A percentile compares a stretch with the other conserved stretches of the same genome.
Evolutionary conservation across 2,888 invertebrate species (phyloP).

Genomic region (Pyrrhia umbra): DNA sequence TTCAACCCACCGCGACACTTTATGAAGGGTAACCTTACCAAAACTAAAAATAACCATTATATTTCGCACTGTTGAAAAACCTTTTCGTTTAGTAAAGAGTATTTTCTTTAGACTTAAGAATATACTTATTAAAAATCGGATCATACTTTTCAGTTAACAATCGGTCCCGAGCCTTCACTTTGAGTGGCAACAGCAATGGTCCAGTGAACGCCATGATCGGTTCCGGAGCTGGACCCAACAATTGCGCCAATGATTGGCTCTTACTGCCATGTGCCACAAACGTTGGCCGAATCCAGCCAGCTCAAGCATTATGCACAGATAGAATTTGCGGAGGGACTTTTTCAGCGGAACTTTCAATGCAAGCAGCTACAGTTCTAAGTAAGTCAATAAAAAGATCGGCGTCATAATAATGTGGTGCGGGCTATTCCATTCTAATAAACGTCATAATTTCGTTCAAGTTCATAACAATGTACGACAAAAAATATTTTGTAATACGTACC

Average conservation of each 20-base stretch:
- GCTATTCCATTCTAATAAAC: too few species aligned
- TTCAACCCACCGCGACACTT: too few species aligned
- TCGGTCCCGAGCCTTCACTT: conserved; percentile 93
- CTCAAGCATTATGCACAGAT: conserved; percentile 92
- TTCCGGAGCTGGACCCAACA: conserved; percentile 91
- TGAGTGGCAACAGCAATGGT: conserved; percentile 94
- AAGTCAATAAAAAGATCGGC: too few species aligned
- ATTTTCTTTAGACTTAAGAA: too few species aligned
- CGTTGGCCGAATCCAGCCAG: conserved; percentile 90
- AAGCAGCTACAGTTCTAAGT: conserved; percentile 93
- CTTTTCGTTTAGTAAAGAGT: too few species aligned
- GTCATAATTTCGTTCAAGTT: too few species aligned
- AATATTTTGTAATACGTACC: too few species aligned
- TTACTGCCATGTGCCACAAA: conserved; percentile 94
- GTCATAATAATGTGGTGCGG: too few species aligned
- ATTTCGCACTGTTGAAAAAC: too few species aligned
- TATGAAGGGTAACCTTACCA: too few species aligned
- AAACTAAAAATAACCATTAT: too few species aligned
- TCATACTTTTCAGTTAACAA: conserved; percentile 90
- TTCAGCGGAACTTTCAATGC: conserved; percentile 92
- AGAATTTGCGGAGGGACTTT: conserved; percentile 95
- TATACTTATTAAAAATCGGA: not conserved
- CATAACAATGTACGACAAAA: too few species aligned
- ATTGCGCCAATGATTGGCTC: conserved; percentile 95
- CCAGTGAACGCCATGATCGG: conserved; percentile 93